Evolutionary conservation across 2,113 vertebrate species (phyloP), one percentile per base, ranked within the genome.

Genomic region (Symphodus melops): DNA sequence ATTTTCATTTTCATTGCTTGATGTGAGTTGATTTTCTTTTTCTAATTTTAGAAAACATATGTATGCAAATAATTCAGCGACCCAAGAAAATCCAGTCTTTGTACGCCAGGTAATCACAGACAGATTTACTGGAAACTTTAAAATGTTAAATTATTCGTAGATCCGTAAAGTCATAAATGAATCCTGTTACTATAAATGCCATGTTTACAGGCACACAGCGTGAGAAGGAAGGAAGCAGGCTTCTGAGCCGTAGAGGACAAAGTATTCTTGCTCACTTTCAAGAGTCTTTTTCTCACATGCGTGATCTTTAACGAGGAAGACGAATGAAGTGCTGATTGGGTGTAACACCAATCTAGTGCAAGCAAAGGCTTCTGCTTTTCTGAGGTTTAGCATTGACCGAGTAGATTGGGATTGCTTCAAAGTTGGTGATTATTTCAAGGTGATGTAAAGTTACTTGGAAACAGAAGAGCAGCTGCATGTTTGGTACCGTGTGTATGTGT

Each of bases 261-360:
- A 53, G 39, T 20, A 41, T 41, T 61, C 49, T 3, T 12, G 4
- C 64, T 77, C 52, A 39, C 48, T 51, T 72, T 23, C 46, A 44
- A 55, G 12, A 39, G 44, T 48, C 36, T 49, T 44, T 33, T 23
- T 44, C 59, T 33, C 1, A 33, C 28, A 51, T 56, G 25, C 41
- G 59, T 51, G 72, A 37, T 57, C 2, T 52, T 21, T 42, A 68
- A 49, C 0, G 2, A 51, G 25, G 54, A n/a, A 56, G 37, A 73
- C 19, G 9, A 51, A 61, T 74, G 70, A 56, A 25, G 9, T 28
- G 33, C 54, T 62, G 42, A 76, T 28, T 66, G 41, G n/a, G 9
- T 64, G 12, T 21, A 42, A 73, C 41, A 64, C 21, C 21, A 64
- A 28, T 36, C 9, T 46, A 37, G 7, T 25, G 19, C 23, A 64